A percentile compares a stretch with the other conserved stretches of the same genome.
phyloP scores from a whole-genome alignment of 1,140 invertebrate species.

The Planococcus citri region DNA sequence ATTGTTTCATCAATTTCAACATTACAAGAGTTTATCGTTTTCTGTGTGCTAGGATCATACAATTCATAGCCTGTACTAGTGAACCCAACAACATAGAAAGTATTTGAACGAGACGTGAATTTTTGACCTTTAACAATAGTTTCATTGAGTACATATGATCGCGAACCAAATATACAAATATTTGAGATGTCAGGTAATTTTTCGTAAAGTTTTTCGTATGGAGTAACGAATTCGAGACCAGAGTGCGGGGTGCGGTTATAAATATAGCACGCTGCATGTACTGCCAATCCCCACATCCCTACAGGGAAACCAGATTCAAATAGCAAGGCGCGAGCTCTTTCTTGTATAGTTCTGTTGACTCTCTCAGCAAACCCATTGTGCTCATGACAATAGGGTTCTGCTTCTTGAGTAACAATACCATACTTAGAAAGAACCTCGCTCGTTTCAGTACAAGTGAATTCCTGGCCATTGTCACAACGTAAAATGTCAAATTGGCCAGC shows the following conservation, averaged over 20 bases:
- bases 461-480: conserved; percentile 6
- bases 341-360: conserved; percentile 32
- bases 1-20: background rate
- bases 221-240: conserved; percentile 23
- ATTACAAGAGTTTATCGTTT: background rate
- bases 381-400: conserved; percentile 27
- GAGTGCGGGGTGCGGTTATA: conserved; percentile 21
- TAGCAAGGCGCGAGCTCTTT: conserved; percentile 32
- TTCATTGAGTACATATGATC: conserved; percentile 24
- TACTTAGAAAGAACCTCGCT: background rate
- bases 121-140: background rate
- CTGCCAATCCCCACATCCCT: conserved; percentile 31
- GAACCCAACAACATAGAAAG: background rate
- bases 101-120: background rate
- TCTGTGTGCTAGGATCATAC: background rate
- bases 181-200: conserved; percentile 29
- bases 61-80: background rate
- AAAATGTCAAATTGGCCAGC: background rate
- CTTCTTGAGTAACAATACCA: conserved; percentile 12
- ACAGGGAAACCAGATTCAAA: conserved; percentile 30
- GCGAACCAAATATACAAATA: conserved; percentile 32
- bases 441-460: conserved; percentile 4
- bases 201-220: conserved; percentile 31
- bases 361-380: conserved; percentile 33
- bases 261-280: conserved; percentile 12